Evolutionary conservation across 1,140 invertebrate species (phyloP), one percentile per base, ranked within the genome.

Genomic region (Coenobita brevimanus): DNA sequence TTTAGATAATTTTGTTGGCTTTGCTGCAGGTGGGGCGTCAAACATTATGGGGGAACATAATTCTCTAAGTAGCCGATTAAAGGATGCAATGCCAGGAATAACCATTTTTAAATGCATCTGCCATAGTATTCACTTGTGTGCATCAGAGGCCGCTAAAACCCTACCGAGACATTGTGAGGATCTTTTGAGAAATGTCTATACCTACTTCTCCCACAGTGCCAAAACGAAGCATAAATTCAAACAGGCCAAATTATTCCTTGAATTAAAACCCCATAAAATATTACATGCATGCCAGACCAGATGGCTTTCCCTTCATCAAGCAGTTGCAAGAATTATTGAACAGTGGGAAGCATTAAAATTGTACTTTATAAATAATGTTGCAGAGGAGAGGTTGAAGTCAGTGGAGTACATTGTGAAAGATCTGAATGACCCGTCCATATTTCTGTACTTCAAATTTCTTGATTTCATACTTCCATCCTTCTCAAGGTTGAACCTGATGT

Each of bases 251-350:
- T 4, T 2, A 10, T 60, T 84, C 21, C 30, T 75, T 21, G 67
- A 73, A 27, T 38, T 84, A n/a, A 84, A 84, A n/a, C 82, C 69
- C 33, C 82, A 84, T 36, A 84, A 73, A n/a, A 73, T 84, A 8
- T 24, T 82, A 24, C 62, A 69, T 82, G 80, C 62, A 43, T 82
- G 62, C 1, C 80, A 69, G 64, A 82, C 62, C 17, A 13, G 82
- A 8, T 84, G 82, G 82, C 82, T 84, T 2, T 75, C 43, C 0
- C 36, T 84, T n/a, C 46, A 73, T 57, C n/a, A 73, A 21, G 67
- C 82, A 21, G 67, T 84, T 15, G 24, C 46, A 0, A 75, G 82
- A 57, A 57, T 84, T 15, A 21, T 84, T 0, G 82, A 84, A 60
- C 82, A 84, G 33, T 84, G 67, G 82, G 27, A 82, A 15, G 80